Conservation (phyloP, 2,113 vertebrate species). For the Ceyx cyanopectus region DNA sequence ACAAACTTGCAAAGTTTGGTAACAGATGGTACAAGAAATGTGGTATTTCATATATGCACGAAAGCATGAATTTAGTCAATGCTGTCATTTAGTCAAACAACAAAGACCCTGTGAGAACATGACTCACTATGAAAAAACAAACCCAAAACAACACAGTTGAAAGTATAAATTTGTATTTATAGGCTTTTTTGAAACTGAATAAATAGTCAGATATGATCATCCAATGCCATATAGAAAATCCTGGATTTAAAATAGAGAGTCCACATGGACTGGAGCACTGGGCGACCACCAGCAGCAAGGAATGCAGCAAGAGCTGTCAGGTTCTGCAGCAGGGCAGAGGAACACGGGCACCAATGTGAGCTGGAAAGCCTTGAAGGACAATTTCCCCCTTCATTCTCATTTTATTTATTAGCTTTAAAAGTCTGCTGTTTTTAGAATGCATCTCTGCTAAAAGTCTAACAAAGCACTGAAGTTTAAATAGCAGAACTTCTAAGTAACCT, state of each 20-base stretch:
- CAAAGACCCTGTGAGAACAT: neutral
- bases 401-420: neutral
- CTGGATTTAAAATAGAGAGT: neutral
- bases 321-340: neutral
- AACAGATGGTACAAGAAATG: constrained; percentile 15
- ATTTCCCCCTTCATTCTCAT: neutral
- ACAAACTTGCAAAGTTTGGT: neutral
- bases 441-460: neutral
- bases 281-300: neutral
- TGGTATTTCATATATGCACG: neutral
- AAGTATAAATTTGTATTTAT: neutral
- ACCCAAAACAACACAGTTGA: neutral
- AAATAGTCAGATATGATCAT: neutral
- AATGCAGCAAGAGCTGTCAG: neutral
- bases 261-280: neutral
- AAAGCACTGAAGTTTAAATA: neutral
- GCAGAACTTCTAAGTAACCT: neutral
- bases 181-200: neutral
- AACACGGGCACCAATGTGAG: neutral
- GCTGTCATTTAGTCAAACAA: neutral
- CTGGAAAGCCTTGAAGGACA: neutral
- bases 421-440: neutral
- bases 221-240: neutral
- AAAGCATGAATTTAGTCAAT: constrained; percentile 1
- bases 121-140: neutral